Evolutionary conservation across 2,888 invertebrate genomes (phyloP).

Genomic region (Hypomecis punctinalis): DNA sequence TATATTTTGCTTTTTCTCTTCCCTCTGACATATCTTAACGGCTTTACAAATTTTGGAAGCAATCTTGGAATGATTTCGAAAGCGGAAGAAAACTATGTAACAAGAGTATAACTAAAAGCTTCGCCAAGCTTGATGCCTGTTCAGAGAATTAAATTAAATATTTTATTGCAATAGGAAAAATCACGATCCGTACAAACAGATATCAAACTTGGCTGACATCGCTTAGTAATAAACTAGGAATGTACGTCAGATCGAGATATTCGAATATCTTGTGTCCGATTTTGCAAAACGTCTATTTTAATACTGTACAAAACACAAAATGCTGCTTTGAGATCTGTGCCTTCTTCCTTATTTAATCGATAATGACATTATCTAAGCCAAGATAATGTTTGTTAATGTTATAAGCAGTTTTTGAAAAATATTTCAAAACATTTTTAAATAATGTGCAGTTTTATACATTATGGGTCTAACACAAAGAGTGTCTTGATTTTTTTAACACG

Average conservation of each 20-base stretch:
- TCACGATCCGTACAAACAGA: constrained; percentile 45
- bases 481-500: too few relatives aligned
- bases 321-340: too few relatives aligned
- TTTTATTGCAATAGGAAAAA: constrained; percentile 42
- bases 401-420: too few relatives aligned
- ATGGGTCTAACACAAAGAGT: too few relatives aligned
- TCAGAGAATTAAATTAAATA: constrained; percentile 48
- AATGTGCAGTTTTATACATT: too few relatives aligned
- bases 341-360: too few relatives aligned
- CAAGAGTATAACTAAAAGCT: constrained; percentile 48
- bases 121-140: constrained; percentile 66
- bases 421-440: too few relatives aligned
- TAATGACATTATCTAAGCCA: too few relatives aligned
- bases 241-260: constrained; percentile 33
- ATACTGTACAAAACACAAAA: not conserved
- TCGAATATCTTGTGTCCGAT: not conserved
- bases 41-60: constrained; percentile 62
- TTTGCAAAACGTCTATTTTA: not conserved
- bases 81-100: constrained; percentile 61
- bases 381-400: too few relatives aligned
- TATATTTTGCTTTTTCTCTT: not conserved
- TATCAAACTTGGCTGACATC: constrained; percentile 56
- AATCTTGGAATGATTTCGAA: constrained; percentile 73
- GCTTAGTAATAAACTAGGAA: constrained; percentile 46
- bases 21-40: constrained; percentile 28